A percentile compares a stretch with the other conserved stretches of the same genome.
Evolutionary conservation across 2,888 invertebrate species (phyloP).

Genomic region (Linnaemya vulpina): DNA sequence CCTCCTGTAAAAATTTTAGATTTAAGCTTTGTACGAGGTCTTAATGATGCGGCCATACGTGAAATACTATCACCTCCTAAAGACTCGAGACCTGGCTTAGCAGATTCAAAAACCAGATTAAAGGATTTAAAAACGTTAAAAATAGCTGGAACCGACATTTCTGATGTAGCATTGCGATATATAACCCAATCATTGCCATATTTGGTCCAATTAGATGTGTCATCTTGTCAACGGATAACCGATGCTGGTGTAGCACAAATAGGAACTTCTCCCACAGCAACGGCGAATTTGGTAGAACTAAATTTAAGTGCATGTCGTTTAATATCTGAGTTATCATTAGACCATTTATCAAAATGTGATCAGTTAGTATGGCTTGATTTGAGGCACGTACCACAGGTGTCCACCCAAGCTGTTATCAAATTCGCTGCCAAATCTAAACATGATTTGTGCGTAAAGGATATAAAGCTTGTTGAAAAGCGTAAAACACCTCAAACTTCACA

Average conservation of each 20-base stretch:
- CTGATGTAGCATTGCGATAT: slow-evolving; percentile 89
- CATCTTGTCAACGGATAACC: slow-evolving; percentile 93
- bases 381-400: slow-evolving; percentile 91
- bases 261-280: slow-evolving; percentile 88
- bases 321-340: slow-evolving; percentile 91
- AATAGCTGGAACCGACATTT: slow-evolving; percentile 94
- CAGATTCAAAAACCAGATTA: slow-evolving; percentile 89
- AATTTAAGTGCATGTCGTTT: slow-evolving; percentile 92
- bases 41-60: slow-evolving; percentile 92
- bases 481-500: slow-evolving; percentile 68
- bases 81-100: slow-evolving; percentile 90
- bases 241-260: slow-evolving; percentile 95
- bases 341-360: slow-evolving; percentile 90
- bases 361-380: slow-evolving; percentile 89
- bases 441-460: slow-evolving; percentile 90
- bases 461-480: slow-evolving; percentile 87
- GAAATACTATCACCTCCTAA: slow-evolving; percentile 94
- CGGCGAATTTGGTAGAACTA: slow-evolving; percentile 87
- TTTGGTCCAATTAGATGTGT: slow-evolving; percentile 90
- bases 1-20: slow-evolving; percentile 91
- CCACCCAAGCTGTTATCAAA: slow-evolving; percentile 91
- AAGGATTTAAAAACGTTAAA: slow-evolving; percentile 89
- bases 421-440: slow-evolving; percentile 92
- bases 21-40: slow-evolving; percentile 92
- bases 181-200: slow-evolving; percentile 90